Evolutionary conservation across 2,113 vertebrate genomes (phyloP), one percentile per base, ranked within the genome.

Genomic region (Hydrolagus affinis): DNA sequence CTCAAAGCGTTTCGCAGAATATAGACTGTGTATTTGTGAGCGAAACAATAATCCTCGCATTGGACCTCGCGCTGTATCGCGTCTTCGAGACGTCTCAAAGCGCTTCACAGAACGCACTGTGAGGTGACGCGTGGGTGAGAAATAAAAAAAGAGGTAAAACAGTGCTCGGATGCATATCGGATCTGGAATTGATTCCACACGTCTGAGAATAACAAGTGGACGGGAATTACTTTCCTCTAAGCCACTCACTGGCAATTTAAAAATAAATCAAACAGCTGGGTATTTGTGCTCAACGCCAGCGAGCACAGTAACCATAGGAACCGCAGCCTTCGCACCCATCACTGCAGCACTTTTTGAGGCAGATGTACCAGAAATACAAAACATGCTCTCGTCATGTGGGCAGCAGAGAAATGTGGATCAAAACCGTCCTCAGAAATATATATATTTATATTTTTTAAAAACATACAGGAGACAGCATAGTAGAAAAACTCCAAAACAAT

Each of bases 291-390:
- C 25, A 64, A 15, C n/a, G 28, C 77, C 25, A 80, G 25, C 3
- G 23, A 62, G 77, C 77, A 32, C 25, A 30, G 62, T 83, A 83
- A 83, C 78, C 78, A 83, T 83, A 66, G 78, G 78, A 83, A 83
- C 25, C 23, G 11, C 21, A 15, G 19, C 62, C 3, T 68, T 30
- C 62, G 62, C 62, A 66, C 78, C n/a, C n/a, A n/a, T n/a, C 66
- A 60, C 62, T n/a, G 25, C 32, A 30, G 62, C 17, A 60, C 60
- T 30, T 66, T 66, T 28, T 83, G 60, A 19, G n/a, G 66, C 62
- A 83, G 64, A 59, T 66, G 78, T 17, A 83, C 28, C 25, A 83
- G 9, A 59, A 60, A 44, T 44, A 62, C 57, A 83, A 68, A 68
- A 32, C 60, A 83, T 44, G 44, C 44, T 44, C 44, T 44, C 44